A percentile compares a stretch with the other conserved stretches of the same genome.
Evolutionary conservation across 2,797 vertebrate genomes (phyloP).

Genomic region (Clarias fuscus): DNA sequence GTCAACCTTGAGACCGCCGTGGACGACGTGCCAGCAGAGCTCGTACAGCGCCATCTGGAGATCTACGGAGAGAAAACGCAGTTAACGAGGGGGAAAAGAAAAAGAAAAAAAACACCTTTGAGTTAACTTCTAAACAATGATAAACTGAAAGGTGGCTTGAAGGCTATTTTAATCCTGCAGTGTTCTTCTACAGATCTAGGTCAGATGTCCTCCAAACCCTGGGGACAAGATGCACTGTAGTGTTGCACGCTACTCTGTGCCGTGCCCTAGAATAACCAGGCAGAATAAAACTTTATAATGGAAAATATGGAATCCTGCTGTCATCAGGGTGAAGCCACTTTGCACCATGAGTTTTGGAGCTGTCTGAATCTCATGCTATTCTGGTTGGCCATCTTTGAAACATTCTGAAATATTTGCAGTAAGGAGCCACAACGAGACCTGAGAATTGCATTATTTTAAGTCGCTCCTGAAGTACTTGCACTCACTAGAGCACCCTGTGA

Average conservation of each 20-base stretch:
- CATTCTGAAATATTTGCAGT: too few relatives aligned
- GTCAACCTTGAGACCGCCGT: conserved; percentile 93
- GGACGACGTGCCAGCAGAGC: conserved; percentile 91
- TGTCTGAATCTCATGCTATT: too few relatives aligned
- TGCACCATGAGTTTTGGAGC: too few relatives aligned
- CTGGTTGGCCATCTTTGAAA: too few relatives aligned
- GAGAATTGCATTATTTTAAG: too few relatives aligned
- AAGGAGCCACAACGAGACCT: too few relatives aligned
- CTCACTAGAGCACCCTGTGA: too few relatives aligned
- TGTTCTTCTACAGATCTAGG: background rate
- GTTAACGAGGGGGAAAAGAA: background rate
- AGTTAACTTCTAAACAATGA: background rate
- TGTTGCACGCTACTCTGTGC: background rate
- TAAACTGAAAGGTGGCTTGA: background rate
- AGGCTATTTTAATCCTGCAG: background rate
- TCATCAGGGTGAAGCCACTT: too few relatives aligned
- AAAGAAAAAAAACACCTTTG: background rate
- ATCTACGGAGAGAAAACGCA: conserved; percentile 69
- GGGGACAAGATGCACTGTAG: background rate
- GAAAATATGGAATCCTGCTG: background rate
- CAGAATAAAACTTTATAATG: background rate
- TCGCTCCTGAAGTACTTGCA: too few relatives aligned
- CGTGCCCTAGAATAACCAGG: background rate
- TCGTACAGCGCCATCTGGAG: conserved; percentile 92
- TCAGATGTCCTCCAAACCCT: background rate